Base-by-base conservation (phyloP, 2,888 invertebrate species). In the Macropis europaea region DNA sequence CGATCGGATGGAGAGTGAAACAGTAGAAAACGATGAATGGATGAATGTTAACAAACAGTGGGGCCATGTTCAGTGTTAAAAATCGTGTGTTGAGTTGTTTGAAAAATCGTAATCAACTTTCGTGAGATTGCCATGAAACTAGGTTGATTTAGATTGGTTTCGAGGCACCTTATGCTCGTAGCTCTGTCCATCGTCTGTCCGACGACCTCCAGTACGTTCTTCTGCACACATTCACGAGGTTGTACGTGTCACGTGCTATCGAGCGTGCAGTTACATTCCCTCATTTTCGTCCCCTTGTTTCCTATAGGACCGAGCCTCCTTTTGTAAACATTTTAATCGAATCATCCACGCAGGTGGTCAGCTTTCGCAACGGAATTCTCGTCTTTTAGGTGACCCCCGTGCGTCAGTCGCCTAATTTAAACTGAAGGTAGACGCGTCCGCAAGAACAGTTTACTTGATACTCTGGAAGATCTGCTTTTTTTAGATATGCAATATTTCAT, bases 131-230 rank as follows among this genome's bases (percentile, higher is more conserved):
- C 42, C 64, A 53, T 59, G 62, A 76, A 82, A 82, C 73, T 81
- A 32, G 74, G 72, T 77, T 83, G 77, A 82, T 82, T 82, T 77
- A 76, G 69, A 82, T 82, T 77, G 79, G 72, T 79, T 79, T 81
- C 72, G 71, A 72, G 60, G 50, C 47, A 13, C 56, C 53, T 30
- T 52, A 15, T 22, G 6, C 42, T 24, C 34, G 26, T 7, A 50
- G 28, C 30, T 13, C 28, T 34, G 42, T 43, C 22, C 19, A 34
- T 61, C 19, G 45, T 17, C 30, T 28, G 30, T 59, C 50, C 19
- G 45, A 3, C 24, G 24, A 60, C 28, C 30, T 40, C 61, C 45
- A 38, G 53, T 24, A 30, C 42, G 34, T 57, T 26, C 28, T 22
- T 40, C 36, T 19, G n/a, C 13, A 30, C 30, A 47, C 34, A 11